Base-by-base conservation (phyloP, 2,888 invertebrate species). In the Drosophila testacea region DNA sequence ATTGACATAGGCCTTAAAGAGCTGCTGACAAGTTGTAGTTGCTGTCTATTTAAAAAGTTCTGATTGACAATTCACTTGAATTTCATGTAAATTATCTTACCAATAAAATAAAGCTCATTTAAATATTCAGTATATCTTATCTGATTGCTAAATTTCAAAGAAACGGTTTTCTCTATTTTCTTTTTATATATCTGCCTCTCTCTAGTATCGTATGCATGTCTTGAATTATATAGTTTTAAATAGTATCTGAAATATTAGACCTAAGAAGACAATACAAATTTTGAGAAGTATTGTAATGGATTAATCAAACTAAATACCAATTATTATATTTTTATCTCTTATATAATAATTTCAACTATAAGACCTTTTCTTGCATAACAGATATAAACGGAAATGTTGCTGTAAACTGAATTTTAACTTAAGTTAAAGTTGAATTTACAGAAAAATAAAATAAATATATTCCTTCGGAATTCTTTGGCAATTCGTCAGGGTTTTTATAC, bases 11-110 rank as follows among this genome's bases (percentile, higher is more conserved):
- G 41, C 28, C 28, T 65, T 67, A 71, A 78, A 67, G 66, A 78
- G 59, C 48, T 70, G 87, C 48, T 81, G 81, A 82, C 87, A 82
- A 69, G 65, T 52, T 56, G 16, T 47, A 36, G 36, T 39, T 42
- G 47, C 41, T 6, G 34, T 11, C n/a, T 11, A 60, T 42, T 54
- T 41, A 34, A 50, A 11, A 39, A 22, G 13, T 46, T 46, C 3
- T 34, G 9, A 36, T 42, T 39, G 52, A 36, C 11, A 50, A 11
- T 10, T 22, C 5, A 30, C 10, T 10, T 10, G 5, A 2, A 10
- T 22, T 22, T 22, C 5, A 22, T 4, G 16, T 42, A 1, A 16
- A 16, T 42, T 22, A 4, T 22, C 9, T 16, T 13, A 3, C 1
- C 7, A 13, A 39, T 7, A 13, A 6, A 39, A 6, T n/a, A 6